Evolutionary conservation across 2,113 vertebrate genomes (phyloP).

Genomic region (Mus pahari): DNA sequence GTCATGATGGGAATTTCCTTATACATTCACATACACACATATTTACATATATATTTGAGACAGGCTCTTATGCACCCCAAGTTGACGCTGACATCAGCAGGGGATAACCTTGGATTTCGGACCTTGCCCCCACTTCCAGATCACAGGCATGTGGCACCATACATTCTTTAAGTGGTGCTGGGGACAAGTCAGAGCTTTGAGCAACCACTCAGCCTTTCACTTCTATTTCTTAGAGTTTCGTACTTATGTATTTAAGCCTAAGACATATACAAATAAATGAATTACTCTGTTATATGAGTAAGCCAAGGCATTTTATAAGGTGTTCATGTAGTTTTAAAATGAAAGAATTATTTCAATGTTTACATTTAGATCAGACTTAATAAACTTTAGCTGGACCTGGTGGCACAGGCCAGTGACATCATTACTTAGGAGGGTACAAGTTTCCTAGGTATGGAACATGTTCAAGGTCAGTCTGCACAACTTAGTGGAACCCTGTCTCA

Average conservation of each 20-base stretch:
- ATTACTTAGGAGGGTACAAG: background rate
- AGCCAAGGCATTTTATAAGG: conserved; percentile 54
- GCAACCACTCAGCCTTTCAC: background rate
- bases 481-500: background rate
- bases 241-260: background rate
- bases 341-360: conserved; percentile 52
- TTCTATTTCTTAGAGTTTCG: background rate
- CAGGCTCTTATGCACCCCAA: background rate
- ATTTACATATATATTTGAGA: background rate
- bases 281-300: background rate
- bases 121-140: background rate
- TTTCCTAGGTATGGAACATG: background rate
- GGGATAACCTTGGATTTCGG: background rate
- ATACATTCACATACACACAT: background rate
- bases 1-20: conserved; percentile 18
- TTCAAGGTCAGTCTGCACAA: background rate
- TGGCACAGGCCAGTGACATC: background rate
- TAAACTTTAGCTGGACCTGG: background rate
- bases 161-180: background rate
- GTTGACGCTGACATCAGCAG: background rate
- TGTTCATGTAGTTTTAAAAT: conserved; percentile 36
- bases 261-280: conserved; percentile 21
- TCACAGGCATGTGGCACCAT: background rate
- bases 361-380: conserved; percentile 36
- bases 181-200: background rate